These are phyloP conservation scores for Cephus pygmeus DNA, from an alignment of 2,888 invertebrate genomes.

Conservation along the genomic window DNA sequence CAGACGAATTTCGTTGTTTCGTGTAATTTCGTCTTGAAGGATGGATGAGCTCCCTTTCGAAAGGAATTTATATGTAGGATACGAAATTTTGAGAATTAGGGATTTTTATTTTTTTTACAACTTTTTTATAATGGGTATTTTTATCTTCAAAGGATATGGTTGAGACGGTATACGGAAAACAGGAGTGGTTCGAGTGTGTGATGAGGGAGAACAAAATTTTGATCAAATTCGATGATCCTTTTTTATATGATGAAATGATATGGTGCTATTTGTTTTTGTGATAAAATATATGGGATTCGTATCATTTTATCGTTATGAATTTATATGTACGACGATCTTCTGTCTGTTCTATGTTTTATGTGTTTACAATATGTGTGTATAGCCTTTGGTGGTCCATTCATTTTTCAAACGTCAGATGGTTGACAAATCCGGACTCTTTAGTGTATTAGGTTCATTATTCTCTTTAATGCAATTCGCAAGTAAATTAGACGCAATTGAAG, in stretches of 20 bases:
- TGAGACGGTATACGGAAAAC: neutral
- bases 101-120: neutral
- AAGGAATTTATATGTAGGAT: neutral
- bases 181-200: neutral
- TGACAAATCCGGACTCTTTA: neutral
- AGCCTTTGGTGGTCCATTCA: neutral
- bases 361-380: neutral
- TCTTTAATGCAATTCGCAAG: neutral
- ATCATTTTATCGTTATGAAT: neutral
- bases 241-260: neutral
- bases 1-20: conserved; percentile 11
- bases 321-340: neutral
- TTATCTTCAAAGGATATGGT: neutral
- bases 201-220: neutral
- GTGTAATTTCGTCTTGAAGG: neutral
- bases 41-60: neutral
- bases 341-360: neutral
- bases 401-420: neutral
- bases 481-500: neutral
- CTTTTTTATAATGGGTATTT: neutral
- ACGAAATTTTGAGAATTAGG: neutral
- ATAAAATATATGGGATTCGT: neutral
- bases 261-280: neutral
- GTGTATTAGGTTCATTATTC: neutral
- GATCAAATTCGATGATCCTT: neutral